Percentiles rank a stretch among this genome's conserved stretches.
These are phyloP conservation scores for Bembecia ichneumoniformis DNA, from an alignment of 2,888 invertebrate species.

Conservation along the genomic window DNA sequence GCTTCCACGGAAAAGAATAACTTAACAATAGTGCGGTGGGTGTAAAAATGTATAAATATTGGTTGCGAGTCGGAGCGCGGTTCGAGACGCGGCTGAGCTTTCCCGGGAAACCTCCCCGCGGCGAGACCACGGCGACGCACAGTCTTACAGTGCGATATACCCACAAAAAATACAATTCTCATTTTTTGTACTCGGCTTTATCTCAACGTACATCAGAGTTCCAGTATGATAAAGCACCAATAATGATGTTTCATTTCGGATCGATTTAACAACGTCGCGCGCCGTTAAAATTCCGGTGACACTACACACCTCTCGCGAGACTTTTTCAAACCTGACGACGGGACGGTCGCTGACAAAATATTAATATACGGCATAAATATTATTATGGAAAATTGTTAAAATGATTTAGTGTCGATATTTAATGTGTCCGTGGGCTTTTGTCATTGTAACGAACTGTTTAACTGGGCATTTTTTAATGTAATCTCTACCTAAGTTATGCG, in stretches of 20 bases:
- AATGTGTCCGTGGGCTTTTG: neutral
- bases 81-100: conserved; percentile 27
- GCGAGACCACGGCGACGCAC: conserved; percentile 60
- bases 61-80: conserved; percentile 38
- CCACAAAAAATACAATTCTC: conserved; percentile 56
- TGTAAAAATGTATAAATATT: conserved; percentile 65
- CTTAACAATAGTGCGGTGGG: conserved; percentile 54
- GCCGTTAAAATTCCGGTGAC: conserved; percentile 14
- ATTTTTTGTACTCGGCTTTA: conserved; percentile 47
- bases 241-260: conserved; percentile 68
- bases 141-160: conserved; percentile 58
- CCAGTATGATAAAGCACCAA: conserved; percentile 65
- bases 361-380: neutral
- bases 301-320: conserved; percentile 12
- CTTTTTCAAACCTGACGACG: conserved; percentile 12
- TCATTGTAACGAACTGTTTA: conserved; percentile 15
- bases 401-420: neutral
- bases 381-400: neutral
- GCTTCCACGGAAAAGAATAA: conserved; percentile 45
- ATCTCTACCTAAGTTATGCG: conserved; percentile 41
- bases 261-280: conserved; percentile 49
- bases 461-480: conserved; percentile 20
- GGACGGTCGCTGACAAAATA: conserved; percentile 1
- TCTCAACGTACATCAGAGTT: conserved; percentile 58
- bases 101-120: conserved; percentile 67